These are phyloP conservation scores for Alsophila aescularia DNA, from an alignment of 2,888 invertebrate species.

Conservation along the genomic window DNA sequence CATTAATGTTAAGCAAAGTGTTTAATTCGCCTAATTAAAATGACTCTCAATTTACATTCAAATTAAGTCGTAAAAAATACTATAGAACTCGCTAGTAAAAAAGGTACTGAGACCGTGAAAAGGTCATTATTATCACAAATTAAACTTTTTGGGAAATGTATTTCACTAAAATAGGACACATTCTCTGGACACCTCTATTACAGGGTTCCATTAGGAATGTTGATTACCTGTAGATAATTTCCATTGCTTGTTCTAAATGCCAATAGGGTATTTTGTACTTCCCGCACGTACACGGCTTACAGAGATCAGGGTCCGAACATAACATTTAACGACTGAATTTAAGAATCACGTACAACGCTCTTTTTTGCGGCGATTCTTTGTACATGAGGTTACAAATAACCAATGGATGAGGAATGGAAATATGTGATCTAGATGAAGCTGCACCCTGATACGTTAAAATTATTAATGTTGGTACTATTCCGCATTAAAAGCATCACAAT, in stretches of 20 bases:
- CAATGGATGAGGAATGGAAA: constrained; percentile 28
- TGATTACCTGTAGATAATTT: constrained; percentile 54
- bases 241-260: constrained; percentile 45
- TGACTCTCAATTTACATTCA: constrained; percentile 26
- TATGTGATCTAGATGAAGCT: constrained; percentile 22
- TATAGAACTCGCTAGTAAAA: constrained; percentile 3
- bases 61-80: constrained; percentile 19
- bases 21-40: constrained; percentile 23
- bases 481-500: no score
- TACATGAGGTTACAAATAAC: background rate
- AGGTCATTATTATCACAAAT: background rate
- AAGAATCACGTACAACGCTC: constrained; percentile 38
- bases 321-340: constrained; percentile 37
- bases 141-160: background rate
- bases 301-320: constrained; percentile 41
- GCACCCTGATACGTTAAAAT: no score
- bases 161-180: constrained; percentile 24
- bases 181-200: constrained; percentile 36
- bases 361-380: background rate
- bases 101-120: background rate
- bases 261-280: constrained; percentile 55
- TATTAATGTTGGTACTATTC: no score
- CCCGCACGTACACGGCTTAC: constrained; percentile 62
- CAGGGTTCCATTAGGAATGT: constrained; percentile 40
- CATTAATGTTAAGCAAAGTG: constrained; percentile 23